These are phyloP conservation scores for Sebastes hopkinsi DNA, from an alignment of 2,797 vertebrate species.

Conservation along the genomic window DNA sequence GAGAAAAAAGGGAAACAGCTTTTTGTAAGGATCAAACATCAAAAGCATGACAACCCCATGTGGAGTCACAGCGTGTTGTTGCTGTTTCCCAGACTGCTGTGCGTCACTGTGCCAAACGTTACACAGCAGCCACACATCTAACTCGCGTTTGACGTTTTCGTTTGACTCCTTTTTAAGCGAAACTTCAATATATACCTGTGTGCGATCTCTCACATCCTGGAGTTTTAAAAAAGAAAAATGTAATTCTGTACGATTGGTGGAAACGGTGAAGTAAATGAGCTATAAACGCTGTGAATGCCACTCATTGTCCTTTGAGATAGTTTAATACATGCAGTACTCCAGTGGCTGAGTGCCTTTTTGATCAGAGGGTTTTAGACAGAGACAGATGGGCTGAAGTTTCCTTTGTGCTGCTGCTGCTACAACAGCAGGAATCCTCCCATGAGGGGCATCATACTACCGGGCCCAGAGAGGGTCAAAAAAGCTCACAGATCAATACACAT, in stretches of 20 bases:
- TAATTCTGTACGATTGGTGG: neutral
- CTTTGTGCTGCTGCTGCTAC: constrained; percentile 25
- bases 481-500: constrained; percentile 76
- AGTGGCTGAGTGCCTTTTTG: constrained; percentile 13
- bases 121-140: neutral
- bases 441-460: constrained; percentile 60
- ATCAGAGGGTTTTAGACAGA: constrained; percentile 47
- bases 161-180: neutral
- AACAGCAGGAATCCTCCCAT: constrained; percentile 59
- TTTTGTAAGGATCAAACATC: constrained; percentile 44
- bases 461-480: constrained; percentile 58
- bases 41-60: constrained; percentile 44
- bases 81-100: constrained; percentile 7
- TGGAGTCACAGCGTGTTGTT: constrained; percentile 24
- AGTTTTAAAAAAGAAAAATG: neutral
- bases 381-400: constrained; percentile 64
- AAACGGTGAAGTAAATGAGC: neutral
- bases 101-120: constrained; percentile 11
- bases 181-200: neutral
- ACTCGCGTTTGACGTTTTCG: neutral
- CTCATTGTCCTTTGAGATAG: constrained; percentile 7
- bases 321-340: constrained; percentile 1
- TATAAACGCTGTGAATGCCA: constrained; percentile 3
- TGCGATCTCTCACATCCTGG: neutral
- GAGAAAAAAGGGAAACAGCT: constrained; percentile 1